phyloP scores from a whole-genome alignment of 2,113 vertebrate genomes.

The Ictalurus furcatus region DNA sequence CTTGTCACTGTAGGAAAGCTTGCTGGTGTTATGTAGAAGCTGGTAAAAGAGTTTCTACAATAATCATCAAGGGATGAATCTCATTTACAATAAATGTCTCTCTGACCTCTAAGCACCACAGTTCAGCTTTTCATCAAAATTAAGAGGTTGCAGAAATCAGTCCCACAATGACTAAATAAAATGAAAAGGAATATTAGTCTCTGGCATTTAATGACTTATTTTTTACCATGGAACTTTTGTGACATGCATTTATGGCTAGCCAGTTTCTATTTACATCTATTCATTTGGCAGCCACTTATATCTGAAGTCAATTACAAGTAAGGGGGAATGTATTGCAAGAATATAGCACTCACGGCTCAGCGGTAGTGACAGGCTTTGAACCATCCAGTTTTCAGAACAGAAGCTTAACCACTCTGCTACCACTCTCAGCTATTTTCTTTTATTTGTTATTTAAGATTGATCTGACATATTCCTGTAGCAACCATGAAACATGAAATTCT shows the following conservation, averaged over 20 bases:
- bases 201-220: background rate
- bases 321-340: background rate
- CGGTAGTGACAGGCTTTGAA: background rate
- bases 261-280: background rate
- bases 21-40: background rate
- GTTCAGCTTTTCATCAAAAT: background rate
- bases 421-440: background rate
- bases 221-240: background rate
- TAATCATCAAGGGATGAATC: background rate
- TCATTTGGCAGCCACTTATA: background rate
- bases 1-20: background rate
- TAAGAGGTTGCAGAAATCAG: background rate
- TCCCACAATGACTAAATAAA: background rate
- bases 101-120: background rate
- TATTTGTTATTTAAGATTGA: background rate
- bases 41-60: background rate
- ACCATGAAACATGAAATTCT: background rate
- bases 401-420: background rate
- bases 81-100: background rate
- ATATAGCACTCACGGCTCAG: background rate
- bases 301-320: background rate
- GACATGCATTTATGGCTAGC: background rate
- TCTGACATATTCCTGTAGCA: background rate
- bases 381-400: background rate
- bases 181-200: background rate